Evolutionary conservation across 2,113 vertebrate species (phyloP).

Genomic region (Osmerus mordax): DNA sequence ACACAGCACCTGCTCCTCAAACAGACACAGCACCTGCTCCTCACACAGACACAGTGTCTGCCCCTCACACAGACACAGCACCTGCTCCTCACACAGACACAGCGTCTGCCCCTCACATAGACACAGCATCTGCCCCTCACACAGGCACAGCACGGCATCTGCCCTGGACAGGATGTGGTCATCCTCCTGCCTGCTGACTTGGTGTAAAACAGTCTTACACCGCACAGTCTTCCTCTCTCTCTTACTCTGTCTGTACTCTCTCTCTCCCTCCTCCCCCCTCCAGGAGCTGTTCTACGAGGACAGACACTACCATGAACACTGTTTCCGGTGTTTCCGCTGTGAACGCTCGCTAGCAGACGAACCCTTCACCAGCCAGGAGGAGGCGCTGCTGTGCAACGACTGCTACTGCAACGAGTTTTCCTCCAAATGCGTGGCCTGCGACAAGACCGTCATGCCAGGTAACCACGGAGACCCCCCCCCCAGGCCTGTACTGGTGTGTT

Average conservation of each 20-base stretch:
- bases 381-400: conserved; percentile 87
- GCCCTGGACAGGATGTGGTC: background rate
- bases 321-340: conserved; percentile 92
- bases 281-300: conserved; percentile 94
- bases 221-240: background rate
- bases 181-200: background rate
- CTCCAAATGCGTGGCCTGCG: conserved; percentile 87
- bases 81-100: too few species aligned
- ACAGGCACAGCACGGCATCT: too few species aligned
- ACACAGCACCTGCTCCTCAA: conserved; percentile 15
- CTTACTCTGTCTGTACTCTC: conserved; percentile 1
- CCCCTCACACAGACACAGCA: too few species aligned
- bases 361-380: conserved; percentile 88
- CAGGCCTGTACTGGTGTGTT: too few species aligned
- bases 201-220: background rate
- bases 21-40: background rate
- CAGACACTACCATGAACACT: conserved; percentile 88
- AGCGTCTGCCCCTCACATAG: too few species aligned
- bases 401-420: conserved; percentile 94
- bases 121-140: too few species aligned
- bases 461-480: too few species aligned
- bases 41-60: too few species aligned
- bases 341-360: conserved; percentile 86
- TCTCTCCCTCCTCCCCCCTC: background rate
- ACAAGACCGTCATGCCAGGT: conserved; percentile 94